Conservation (phyloP, 2,888 invertebrate species). For the Spilarctia lutea region DNA sequence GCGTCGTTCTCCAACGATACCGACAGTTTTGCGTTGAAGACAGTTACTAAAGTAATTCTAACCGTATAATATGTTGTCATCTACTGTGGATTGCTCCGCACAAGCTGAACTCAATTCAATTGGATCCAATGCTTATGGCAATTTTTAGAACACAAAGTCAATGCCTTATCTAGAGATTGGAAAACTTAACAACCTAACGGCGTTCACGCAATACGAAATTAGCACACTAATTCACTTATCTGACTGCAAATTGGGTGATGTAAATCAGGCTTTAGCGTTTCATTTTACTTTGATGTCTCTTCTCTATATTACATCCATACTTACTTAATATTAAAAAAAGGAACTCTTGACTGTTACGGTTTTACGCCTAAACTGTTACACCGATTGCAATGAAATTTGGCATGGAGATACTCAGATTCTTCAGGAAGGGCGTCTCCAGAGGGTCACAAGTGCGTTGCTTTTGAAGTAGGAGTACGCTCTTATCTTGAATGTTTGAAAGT, state of each 20-base stretch:
- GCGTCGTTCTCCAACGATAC: no score
- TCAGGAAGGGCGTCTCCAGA: no score
- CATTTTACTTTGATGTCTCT: neutral
- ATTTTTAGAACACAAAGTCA: neutral
- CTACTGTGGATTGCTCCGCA: neutral
- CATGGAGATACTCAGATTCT: no score
- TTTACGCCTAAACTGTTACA: no score
- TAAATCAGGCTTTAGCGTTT: neutral
- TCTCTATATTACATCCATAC: neutral
- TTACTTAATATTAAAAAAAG: no score
- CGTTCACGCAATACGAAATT: neutral
- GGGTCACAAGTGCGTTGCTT: no score
- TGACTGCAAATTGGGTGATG: constrained; percentile 1
- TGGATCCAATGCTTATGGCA: neutral
- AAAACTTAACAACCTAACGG: neutral
- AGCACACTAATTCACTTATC: constrained; percentile 1
- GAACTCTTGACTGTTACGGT: no score
- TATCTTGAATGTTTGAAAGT: no score
- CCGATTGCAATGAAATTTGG: no score
- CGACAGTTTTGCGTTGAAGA: no score
- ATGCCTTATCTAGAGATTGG: constrained; percentile 3
- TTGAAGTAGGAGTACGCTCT: no score
- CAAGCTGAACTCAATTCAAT: neutral
- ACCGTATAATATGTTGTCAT: neutral
- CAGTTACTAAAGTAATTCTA: no score